Percentiles rank a stretch among this genome's conserved stretches.
Evolutionary conservation across 1,140 invertebrate genomes (phyloP).

Genomic region (Scaptomyza montana): DNA sequence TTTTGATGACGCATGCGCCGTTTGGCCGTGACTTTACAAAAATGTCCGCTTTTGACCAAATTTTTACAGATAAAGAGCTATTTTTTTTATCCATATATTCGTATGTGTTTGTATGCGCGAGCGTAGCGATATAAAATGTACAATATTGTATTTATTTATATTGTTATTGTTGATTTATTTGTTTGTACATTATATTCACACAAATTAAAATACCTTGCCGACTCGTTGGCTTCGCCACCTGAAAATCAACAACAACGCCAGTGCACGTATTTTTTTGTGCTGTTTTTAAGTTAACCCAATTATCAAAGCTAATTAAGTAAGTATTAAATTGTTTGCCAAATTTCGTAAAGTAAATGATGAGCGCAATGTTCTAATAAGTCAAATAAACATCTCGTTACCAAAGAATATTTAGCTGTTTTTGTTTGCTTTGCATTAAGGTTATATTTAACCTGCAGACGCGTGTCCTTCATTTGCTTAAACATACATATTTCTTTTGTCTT

Average conservation of each 20-base stretch:
- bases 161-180: constrained; percentile 75
- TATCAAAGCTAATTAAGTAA: constrained; percentile 72
- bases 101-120: constrained; percentile 33
- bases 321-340: constrained; percentile 76
- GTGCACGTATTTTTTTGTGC: constrained; percentile 27
- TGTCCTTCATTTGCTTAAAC: constrained; percentile 8
- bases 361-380: constrained; percentile 59
- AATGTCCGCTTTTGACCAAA: constrained; percentile 65
- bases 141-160: constrained; percentile 70
- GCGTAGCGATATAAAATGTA: constrained; percentile 56
- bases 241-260: constrained; percentile 36
- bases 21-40: constrained; percentile 66
- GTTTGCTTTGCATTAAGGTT: constrained; percentile 32
- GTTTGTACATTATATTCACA: constrained; percentile 79
- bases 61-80: constrained; percentile 58
- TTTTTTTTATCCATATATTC: constrained; percentile 24
- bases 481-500: background rate
- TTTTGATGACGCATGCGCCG: constrained; percentile 66
- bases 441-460: constrained; percentile 24
- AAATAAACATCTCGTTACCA: constrained; percentile 51
- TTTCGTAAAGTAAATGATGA: constrained; percentile 41
- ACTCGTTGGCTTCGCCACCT: constrained; percentile 50
- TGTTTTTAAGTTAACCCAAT: constrained; percentile 69
- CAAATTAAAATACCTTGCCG: constrained; percentile 77
- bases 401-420: constrained; percentile 31